phyloP scores from a whole-genome alignment of 2,113 vertebrate genomes.

The Pao palembangensis region DNA sequence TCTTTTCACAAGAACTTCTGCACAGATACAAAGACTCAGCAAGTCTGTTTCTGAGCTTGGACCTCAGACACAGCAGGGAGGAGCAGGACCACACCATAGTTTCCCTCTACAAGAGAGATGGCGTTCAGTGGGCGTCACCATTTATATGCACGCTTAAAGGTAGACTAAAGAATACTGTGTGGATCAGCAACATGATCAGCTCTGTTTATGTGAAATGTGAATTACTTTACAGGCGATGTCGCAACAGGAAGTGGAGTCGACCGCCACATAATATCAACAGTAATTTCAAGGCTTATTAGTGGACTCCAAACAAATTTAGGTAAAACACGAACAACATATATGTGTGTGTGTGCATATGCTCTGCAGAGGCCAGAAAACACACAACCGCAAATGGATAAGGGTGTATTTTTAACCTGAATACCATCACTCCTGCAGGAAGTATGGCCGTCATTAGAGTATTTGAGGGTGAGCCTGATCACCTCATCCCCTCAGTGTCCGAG shows the following conservation, averaged over 20 bases:
- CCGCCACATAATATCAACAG: constrained; percentile 41
- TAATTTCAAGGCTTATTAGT: constrained; percentile 39
- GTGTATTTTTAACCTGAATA: neutral
- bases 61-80: constrained; percentile 34
- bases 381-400: no score
- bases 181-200: neutral
- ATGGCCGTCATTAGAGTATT: constrained; percentile 35
- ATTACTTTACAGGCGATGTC: constrained; percentile 26
- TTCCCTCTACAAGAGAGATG: constrained; percentile 30
- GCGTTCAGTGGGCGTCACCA: constrained; percentile 26
- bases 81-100: constrained; percentile 38
- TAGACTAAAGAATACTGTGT: neutral
- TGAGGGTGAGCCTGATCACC: constrained; percentile 52
- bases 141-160: constrained; percentile 31
- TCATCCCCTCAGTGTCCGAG: constrained; percentile 40
- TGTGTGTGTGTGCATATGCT: no score
- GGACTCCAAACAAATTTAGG: constrained; percentile 47
- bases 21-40: constrained; percentile 11
- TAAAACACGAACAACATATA: neutral
- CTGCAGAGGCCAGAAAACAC: no score
- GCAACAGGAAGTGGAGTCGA: constrained; percentile 42
- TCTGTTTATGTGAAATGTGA: neutral
- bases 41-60: constrained; percentile 22
- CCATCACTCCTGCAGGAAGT: constrained; percentile 14
- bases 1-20: constrained; percentile 33